Conservation (phyloP, 2,797 vertebrate species). For the Vireo griseus region DNA sequence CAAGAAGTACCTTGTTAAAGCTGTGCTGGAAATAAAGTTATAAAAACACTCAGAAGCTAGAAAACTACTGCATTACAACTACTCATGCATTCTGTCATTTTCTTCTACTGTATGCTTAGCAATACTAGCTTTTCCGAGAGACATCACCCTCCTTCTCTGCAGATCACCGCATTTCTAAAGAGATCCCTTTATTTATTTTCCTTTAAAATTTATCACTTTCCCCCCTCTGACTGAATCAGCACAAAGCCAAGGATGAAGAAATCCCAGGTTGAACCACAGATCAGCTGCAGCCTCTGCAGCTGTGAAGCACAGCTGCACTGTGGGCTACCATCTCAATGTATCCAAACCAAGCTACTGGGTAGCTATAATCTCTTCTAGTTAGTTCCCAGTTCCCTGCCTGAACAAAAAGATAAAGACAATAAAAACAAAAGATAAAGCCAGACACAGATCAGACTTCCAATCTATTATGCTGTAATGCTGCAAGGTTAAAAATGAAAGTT, state of each 20-base stretch:
- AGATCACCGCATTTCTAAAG: not conserved
- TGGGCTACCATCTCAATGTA: not conserved
- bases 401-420: no score
- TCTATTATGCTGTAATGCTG: not conserved
- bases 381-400: not conserved
- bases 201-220: not conserved
- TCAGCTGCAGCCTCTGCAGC: not conserved
- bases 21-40: fast-evolving
- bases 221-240: not conserved
- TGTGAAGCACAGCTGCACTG: not conserved
- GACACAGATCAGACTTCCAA: not conserved
- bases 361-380: not conserved
- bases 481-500: not conserved
- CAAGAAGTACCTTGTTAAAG: not conserved
- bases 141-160: not conserved
- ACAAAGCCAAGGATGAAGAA: not conserved
- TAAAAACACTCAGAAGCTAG: not conserved
- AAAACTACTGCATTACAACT: not conserved
- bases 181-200: not conserved
- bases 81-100: not conserved
- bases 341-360: not conserved
- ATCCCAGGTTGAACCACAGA: not conserved
- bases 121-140: not conserved
- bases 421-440: not conserved
- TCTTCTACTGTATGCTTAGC: not conserved